Percentiles rank a stretch among this genome's conserved stretches.
Evolutionary conservation across 2,888 invertebrate genomes (phyloP).

Genomic region (Synergus gifuensis): DNA sequence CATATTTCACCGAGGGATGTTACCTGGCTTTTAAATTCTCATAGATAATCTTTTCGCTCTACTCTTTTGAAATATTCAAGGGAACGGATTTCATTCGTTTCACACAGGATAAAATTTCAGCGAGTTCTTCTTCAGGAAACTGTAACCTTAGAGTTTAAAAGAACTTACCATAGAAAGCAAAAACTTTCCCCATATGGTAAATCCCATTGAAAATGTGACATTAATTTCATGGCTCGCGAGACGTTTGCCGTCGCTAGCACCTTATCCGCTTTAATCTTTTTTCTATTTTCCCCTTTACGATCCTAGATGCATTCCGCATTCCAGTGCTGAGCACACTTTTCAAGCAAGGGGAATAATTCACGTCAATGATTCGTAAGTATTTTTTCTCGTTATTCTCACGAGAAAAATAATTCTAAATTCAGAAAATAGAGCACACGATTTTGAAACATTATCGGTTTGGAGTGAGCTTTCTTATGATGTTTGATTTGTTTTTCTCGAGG

Average conservation of each 20-base stretch:
- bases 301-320: not conserved
- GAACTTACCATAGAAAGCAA: not conserved
- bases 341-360: conserved; percentile 9
- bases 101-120: not conserved
- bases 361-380: conserved; percentile 3
- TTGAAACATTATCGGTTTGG: not conserved
- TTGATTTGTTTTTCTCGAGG: not conserved
- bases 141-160: not conserved
- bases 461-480: not conserved
- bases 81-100: conserved; percentile 4
- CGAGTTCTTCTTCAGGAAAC: not conserved
- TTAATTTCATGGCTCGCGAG: conserved; percentile 15
- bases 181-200: not conserved
- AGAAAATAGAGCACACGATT: conserved; percentile 12
- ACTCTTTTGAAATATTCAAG: conserved; percentile 15
- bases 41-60: conserved; percentile 6
- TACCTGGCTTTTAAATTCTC: conserved; percentile 11
- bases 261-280: not conserved
- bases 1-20: not conserved
- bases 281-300: not conserved
- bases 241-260: conserved; percentile 14
- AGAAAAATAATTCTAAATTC: not conserved
- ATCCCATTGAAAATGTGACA: conserved; percentile 21
- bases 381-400: not conserved
- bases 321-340: not conserved